Base-by-base conservation (phyloP, 2,113 vertebrate genomes). In the Lipophrys pholis region DNA sequence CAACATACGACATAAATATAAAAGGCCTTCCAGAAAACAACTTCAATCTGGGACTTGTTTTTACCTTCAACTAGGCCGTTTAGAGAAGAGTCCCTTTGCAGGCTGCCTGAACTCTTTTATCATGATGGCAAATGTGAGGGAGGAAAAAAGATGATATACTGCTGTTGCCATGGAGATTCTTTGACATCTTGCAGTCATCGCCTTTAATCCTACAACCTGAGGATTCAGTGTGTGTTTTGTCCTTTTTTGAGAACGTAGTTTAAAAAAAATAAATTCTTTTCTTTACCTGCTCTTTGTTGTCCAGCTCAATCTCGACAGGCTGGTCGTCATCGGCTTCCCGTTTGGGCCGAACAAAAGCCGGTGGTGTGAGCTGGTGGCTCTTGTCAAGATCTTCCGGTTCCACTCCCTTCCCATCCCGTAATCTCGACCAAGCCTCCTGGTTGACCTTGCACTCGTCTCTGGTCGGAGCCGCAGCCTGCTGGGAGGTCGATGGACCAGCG, bases 351-450 rank as follows among this genome's bases (percentile, higher is more conserved):
- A 95, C 94, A 52, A 96, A 97, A 5, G 97, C 93, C 0, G 97
- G 97, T 0, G 96, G 96, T 0, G 94, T 96, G 78, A 98, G 96
- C 76, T 95, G 94, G 82, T 93, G 95, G 62, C 88, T 93, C 66
- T 95, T 94, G 16, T 97, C 94, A 1, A 99, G 93, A 11, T 99
- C 97, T 80, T 99, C 97, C 0, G 97, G 97, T 84, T 99, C 97
- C 50, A 98, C 93, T 0, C 98, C 97, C 42, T 96, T 95, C 3
- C 97, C 97, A 0, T 99, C 97, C 15, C 97, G 91, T 74, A 99
- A 94, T 79, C 97, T 93, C 1, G 95, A 96, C 97, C 97, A 99
- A 12, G 97, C 95, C 0, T 96, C 97, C 73, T 95, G 94, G 76
- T 92, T 92, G 83, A 85, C 69, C 3, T 90, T 95, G 53, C 87